Conservation (phyloP, 2,113 vertebrate species). For the Sterrhoptilus dennistouni region DNA sequence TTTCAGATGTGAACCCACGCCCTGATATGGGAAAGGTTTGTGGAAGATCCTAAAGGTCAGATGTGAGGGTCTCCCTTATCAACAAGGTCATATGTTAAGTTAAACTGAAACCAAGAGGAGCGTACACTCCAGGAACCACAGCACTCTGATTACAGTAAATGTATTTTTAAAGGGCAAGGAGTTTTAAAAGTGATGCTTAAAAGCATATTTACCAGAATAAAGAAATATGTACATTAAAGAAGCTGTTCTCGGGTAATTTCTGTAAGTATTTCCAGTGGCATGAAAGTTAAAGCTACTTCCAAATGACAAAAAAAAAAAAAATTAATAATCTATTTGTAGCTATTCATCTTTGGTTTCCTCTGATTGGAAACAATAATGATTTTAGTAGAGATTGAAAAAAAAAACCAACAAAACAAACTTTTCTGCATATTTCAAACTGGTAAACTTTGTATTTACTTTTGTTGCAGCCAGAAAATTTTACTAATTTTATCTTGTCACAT, state of each 20-base stretch:
- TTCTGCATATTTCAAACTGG: background rate
- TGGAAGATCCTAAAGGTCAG: conserved; percentile 25
- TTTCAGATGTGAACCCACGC: background rate
- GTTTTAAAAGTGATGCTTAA: background rate
- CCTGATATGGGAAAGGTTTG: conserved; percentile 2
- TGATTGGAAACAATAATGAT: background rate
- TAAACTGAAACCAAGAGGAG: conserved; percentile 51
- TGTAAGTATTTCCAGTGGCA: background rate
- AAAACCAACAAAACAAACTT: background rate
- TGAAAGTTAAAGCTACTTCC: background rate
- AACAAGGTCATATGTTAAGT: conserved; percentile 6
- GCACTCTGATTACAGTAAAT: conserved; percentile 22
- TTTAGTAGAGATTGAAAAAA: background rate
- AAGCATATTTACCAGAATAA: background rate
- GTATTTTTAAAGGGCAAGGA: conserved; percentile 6
- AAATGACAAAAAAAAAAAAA: background rate
- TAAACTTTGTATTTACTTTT: background rate
- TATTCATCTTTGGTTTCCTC: background rate
- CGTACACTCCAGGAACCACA: background rate
- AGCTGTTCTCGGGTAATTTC: background rate
- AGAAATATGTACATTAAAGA: background rate
- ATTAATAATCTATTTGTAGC: background rate
- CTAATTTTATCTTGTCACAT: background rate
- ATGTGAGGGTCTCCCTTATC: background rate
- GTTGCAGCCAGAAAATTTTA: background rate